Evolutionary conservation across 2,797 vertebrate genomes (phyloP).

Genomic region (Chiloscyllium punctatum): DNA sequence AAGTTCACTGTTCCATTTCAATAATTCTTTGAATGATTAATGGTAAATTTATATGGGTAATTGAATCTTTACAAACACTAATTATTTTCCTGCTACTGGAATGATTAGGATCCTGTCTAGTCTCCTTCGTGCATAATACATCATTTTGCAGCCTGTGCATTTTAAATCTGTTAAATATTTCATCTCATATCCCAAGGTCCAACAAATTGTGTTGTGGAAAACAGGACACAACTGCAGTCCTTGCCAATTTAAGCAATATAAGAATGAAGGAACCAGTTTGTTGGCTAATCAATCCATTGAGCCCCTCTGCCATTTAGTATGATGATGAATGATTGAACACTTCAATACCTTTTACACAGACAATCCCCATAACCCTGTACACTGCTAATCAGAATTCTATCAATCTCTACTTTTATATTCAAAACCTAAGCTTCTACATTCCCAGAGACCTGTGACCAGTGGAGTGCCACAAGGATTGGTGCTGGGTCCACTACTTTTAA

Average conservation of each 20-base stretch:
- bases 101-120: background rate
- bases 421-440: too few relatives aligned
- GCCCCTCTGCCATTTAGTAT: too few relatives aligned
- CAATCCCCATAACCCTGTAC: too few relatives aligned
- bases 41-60: background rate
- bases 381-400: too few relatives aligned
- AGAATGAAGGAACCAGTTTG: too few relatives aligned
- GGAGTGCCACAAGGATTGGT: too few relatives aligned
- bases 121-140: background rate
- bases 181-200: background rate
- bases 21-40: background rate
- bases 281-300: too few relatives aligned
- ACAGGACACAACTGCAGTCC: background rate
- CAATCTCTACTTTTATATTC: too few relatives aligned
- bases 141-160: background rate
- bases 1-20: background rate
- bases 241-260: background rate
- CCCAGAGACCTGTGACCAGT: too few relatives aligned
- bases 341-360: too few relatives aligned
- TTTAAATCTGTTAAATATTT: background rate
- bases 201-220: background rate
- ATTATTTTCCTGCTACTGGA: background rate
- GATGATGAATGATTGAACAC: too few relatives aligned
- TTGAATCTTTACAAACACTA: background rate
- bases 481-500: too few relatives aligned